These are phyloP conservation scores for Philaenus spumarius DNA, from an alignment of 1,140 invertebrate species.

Conservation along the genomic window DNA sequence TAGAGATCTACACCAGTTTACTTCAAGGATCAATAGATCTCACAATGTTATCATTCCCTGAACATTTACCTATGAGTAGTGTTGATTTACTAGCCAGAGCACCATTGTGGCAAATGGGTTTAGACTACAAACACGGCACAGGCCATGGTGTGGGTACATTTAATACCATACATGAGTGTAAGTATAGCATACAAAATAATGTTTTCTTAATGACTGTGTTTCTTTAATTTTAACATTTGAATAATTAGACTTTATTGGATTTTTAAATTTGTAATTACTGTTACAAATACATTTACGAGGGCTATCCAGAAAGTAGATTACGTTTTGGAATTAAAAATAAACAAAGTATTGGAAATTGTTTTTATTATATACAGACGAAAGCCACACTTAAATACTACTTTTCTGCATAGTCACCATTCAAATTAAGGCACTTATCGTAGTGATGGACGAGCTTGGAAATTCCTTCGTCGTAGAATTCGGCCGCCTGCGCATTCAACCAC, in stretches of 20 bases:
- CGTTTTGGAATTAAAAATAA: too few species aligned
- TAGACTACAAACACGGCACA: conserved; percentile 81
- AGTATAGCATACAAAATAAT: conserved; percentile 9
- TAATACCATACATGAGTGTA: conserved; percentile 77
- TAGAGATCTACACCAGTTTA: conserved; percentile 80
- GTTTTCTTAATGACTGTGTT: not conserved
- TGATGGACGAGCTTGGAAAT: too few species aligned
- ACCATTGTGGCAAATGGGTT: conserved; percentile 70
- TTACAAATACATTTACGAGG: not conserved
- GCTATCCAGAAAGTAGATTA: too few species aligned
- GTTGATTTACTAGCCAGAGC: conserved; percentile 69
- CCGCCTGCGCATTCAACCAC: too few species aligned
- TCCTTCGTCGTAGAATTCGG: too few species aligned
- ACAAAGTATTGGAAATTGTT: too few species aligned
- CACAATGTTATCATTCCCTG: conserved; percentile 57
- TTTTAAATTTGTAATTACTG: too few species aligned
- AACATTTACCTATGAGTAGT: conserved; percentile 53
- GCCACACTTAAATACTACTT: too few species aligned
- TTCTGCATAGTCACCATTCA: too few species aligned
- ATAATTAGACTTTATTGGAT: not conserved
- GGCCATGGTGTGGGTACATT: conserved; percentile 88
- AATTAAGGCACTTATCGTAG: too few species aligned
- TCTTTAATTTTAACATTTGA: not conserved
- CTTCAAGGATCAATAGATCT: conserved; percentile 79
- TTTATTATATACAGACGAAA: too few species aligned